Base-by-base conservation (phyloP, 2,888 invertebrate species). In the Phengaris arion region DNA sequence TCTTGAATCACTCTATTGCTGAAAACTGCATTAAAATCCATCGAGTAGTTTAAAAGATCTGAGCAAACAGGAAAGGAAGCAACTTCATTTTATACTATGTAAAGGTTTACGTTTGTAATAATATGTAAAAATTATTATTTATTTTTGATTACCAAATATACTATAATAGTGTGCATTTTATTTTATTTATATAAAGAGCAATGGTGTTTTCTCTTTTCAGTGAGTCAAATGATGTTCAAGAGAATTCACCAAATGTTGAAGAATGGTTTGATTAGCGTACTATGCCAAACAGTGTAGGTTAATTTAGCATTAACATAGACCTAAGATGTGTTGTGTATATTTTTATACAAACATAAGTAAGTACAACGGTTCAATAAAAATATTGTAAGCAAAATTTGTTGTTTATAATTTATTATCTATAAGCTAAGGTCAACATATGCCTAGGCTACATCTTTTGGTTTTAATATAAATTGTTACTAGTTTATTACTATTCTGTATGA, bases 161-260 rank as follows among this genome's bases (percentile, higher is more conserved):
- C 73, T 70, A 15, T 64, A 35, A 35, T 35, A 54, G 51, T 52
- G 35, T 22, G 52, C 74, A 75, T 64, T 51, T 76, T 54, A 68
- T 77, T 52, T 54, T 52, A 52, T 8, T 12, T 52, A 52, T 52
- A 52, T 64, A 64, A 64, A 64, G 35, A 64, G 72, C 35, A 10
- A 72, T 72, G 35, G 52, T 52, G 72, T 52, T 79, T 83, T 83
- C 84, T 88, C 83, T 81, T 94, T 95, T 79, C 91, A 97, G 97
- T 88, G 97, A 97, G 89, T 97, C 97, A 12, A 97, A 97, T 87
- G 97, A 97, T 85, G 94, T 97, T 80, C 89, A 97, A 86, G 97
- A 97, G 86, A 97, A 97, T 77, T 97, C 97, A 0, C 97, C 97
- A 0, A 97, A 96, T 85, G 97, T 97, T 13, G 97, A 97, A 87